Conservation (phyloP, 2,888 invertebrate species). For the Ophion ellenae region DNA sequence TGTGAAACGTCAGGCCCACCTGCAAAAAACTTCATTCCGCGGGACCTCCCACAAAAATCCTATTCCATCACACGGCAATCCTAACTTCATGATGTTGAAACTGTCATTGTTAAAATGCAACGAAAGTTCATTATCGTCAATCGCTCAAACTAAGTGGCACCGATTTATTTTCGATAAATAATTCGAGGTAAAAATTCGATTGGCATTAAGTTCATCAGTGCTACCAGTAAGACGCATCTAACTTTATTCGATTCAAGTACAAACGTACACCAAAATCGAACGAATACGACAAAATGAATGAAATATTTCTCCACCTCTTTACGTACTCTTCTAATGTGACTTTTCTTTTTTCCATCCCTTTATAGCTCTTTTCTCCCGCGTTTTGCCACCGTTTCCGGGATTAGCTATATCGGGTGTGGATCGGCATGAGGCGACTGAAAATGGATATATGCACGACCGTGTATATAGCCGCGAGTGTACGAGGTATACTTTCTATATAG, state of each 20-base stretch:
- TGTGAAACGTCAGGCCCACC: too few species aligned
- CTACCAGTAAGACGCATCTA: neutral
- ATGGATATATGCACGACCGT: constrained; percentile 63
- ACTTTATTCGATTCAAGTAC: neutral
- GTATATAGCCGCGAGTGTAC: constrained; percentile 15
- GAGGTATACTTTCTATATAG: constrained; percentile 61
- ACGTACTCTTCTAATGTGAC: neutral
- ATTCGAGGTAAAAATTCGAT: neutral
- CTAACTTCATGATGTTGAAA: too few species aligned
- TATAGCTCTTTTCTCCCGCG: neutral
- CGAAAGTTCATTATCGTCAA: too few species aligned
- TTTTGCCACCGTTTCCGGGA: constrained; percentile 64
- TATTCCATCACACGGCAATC: too few species aligned
- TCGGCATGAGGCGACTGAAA: constrained; percentile 29
- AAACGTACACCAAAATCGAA: neutral
- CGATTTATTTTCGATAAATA: too few species aligned
- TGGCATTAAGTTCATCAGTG: neutral
- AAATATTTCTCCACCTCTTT: neutral
- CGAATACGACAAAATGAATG: neutral
- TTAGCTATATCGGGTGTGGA: constrained; percentile 70
- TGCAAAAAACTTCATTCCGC: too few species aligned
- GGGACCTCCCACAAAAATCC: too few species aligned
- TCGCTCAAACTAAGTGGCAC: too few species aligned
- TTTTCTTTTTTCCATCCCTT: constrained; percentile 8
- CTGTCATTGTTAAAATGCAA: too few species aligned